Base-by-base conservation (phyloP, 1,140 invertebrate genomes). In the Himalopsyche phryganea region DNA sequence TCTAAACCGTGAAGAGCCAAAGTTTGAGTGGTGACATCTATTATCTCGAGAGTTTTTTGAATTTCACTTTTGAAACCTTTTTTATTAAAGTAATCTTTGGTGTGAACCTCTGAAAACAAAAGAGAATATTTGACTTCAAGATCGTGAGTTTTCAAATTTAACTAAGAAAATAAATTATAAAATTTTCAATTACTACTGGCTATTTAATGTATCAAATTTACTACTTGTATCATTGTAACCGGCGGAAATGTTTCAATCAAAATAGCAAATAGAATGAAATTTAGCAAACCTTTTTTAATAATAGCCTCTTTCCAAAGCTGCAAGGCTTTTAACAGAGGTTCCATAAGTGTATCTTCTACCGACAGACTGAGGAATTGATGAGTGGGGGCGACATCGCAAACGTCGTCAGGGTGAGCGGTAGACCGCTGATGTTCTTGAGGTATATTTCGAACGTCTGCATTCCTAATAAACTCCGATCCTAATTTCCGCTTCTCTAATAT, bases 331-430 rank as follows among this genome's bases (percentile, higher is more conserved):
- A 49, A 58, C 9, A 60, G 15, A 2, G 50, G 41, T n/a, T 23
- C 11, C 14, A 58, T 2, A 17, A 54, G 23, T 2, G 38, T 14
- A 7, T 53, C 38, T 42, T 64, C 62, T 6, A 44, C 47, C 1
- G 42, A 19, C 4, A 64, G 46, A 14, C 13, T 57, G 6, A 64
- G 45, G 10, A 46, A 60, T 38, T 57, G 48, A 20, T 60, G 62
- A 11, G 62, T 54, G 1, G 62, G 58, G 11, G 50, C 18, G 11
- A 64, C 51, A 15, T 64, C 62, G 32, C 62, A 64, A 15, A 32
- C 46, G 35, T 64, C 62, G 17, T 64, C 62, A 0, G 58, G 62
- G 48, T 64, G 58, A 1, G 40, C 10, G 13, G 48, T n/a, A 11
- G 23, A 19, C 32, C 56, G 41, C n/a, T 14, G 51, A 6, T 32